phyloP scores from a whole-genome alignment of 2,113 vertebrate species.

The Zosterops borbonicus region DNA sequence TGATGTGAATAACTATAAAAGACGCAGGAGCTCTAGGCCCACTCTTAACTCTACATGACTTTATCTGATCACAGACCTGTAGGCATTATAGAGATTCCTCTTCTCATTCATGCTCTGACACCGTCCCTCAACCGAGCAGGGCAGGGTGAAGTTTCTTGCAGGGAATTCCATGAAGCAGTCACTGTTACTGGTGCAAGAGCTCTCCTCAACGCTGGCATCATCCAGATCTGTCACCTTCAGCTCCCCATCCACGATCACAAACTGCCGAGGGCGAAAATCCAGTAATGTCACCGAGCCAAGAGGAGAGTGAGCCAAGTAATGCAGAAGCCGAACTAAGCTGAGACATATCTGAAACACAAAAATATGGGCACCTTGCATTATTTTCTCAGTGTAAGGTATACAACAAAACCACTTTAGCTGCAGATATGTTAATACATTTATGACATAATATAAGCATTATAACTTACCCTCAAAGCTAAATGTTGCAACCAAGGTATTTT shows the following conservation, averaged over 20 bases:
- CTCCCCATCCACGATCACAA: slow-evolving; percentile 85
- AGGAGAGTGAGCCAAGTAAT: slow-evolving; percentile 88
- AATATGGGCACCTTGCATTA: neutral
- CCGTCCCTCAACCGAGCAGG: slow-evolving; percentile 79
- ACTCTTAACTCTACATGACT: neutral
- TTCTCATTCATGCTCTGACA: slow-evolving; percentile 88
- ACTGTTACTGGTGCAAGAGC: slow-evolving; percentile 68
- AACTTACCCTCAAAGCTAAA: neutral
- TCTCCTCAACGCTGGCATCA: slow-evolving; percentile 84
- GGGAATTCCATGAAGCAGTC: slow-evolving; percentile 87
- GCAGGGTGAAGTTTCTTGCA: slow-evolving; percentile 85
- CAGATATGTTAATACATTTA: neutral
- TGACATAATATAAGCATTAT: neutral
- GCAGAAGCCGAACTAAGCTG: slow-evolving; percentile 83
- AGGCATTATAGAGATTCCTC: slow-evolving; percentile 90
- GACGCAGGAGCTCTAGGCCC: neutral
- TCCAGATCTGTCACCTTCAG: slow-evolving; percentile 89
- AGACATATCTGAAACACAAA: slow-evolving; percentile 81
- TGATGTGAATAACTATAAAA: neutral
- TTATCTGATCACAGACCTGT: slow-evolving; percentile 72
- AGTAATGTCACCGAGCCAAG: slow-evolving; percentile 86
- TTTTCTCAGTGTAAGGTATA: neutral
- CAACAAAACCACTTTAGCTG: neutral
- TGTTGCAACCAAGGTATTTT: slow-evolving; percentile 10
- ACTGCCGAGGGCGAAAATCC: slow-evolving; percentile 91